Conservation (phyloP, 2,888 invertebrate genomes). For the Brassicogethes aeneus region DNA sequence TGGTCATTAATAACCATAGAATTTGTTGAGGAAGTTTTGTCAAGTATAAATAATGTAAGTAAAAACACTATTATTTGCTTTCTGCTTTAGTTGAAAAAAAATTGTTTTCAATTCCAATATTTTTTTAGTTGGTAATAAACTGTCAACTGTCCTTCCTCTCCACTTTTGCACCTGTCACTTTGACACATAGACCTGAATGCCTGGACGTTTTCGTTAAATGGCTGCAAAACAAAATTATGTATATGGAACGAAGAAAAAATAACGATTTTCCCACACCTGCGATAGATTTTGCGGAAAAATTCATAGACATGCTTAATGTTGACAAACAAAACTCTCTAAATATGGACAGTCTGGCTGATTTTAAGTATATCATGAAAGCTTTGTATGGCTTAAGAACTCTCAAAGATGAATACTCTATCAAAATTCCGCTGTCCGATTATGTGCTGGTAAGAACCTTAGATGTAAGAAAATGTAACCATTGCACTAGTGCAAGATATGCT, state of each 20-base stretch:
- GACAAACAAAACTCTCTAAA: neutral
- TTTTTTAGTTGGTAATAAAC: slow-evolving; percentile 19
- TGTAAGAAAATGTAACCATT: no score
- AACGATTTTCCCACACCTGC: slow-evolving; percentile 4
- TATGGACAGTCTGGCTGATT: neutral
- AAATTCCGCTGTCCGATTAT: no score
- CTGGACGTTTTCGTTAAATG: slow-evolving; percentile 26
- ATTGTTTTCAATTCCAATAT: slow-evolving; percentile 17
- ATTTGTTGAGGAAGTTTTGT: slow-evolving; percentile 22
- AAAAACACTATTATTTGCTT: no score
- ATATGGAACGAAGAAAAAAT: slow-evolving; percentile 21
- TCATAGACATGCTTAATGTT: no score
- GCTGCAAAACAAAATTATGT: slow-evolving; percentile 23
- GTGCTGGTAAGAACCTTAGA: no score
- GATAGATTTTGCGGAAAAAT: neutral
- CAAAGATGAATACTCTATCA: no score
- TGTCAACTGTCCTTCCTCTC: slow-evolving; percentile 23
- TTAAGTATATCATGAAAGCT: neutral
- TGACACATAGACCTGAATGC: slow-evolving; percentile 23
- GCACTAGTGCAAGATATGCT: no score
- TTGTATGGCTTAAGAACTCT: neutral
- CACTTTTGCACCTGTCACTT: slow-evolving; percentile 27
- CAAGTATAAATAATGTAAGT: slow-evolving; percentile 23
- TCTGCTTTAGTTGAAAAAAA: no score
- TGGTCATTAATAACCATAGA: slow-evolving; percentile 18